These are phyloP conservation scores for Cotesia chilonis DNA, from an alignment of 1,140 invertebrate species.

Conservation along the genomic window DNA sequence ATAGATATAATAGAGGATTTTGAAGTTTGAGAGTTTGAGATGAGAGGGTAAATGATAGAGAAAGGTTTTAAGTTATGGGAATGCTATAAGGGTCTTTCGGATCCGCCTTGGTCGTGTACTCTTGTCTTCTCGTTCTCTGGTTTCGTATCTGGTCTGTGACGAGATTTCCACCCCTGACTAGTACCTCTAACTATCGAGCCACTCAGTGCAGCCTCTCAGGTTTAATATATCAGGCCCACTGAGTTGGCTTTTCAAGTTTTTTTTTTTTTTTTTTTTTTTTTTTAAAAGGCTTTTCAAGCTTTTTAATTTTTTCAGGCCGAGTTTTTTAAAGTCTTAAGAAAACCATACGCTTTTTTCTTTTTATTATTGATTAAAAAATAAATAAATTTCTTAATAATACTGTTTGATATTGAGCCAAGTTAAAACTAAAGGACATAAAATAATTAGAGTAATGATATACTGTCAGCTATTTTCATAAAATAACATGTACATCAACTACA, in stretches of 20 bases:
- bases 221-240: neutral
- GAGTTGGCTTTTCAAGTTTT: neutral
- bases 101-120: conserved; percentile 61
- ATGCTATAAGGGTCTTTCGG: conserved; percentile 57
- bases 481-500: neutral
- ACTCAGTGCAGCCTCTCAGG: conserved; percentile 15
- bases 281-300: neutral
- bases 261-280: too few relatives aligned
- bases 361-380: neutral
- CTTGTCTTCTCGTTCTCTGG: conserved; percentile 37
- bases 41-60: neutral
- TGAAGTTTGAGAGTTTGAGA: neutral
- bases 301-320: neutral
- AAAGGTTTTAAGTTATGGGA: conserved; percentile 47
- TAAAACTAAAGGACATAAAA: conserved; percentile 15
- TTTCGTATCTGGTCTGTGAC: conserved; percentile 23
- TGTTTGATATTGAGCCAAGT: too few relatives aligned
- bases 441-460: conserved; percentile 17
- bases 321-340: too few relatives aligned
- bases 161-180: conserved; percentile 33
- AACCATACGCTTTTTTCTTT: neutral
- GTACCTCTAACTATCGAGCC: conserved; percentile 32
- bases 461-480: conserved; percentile 8
- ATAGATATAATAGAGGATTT: too few relatives aligned
- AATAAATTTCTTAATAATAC: too few relatives aligned